Evolutionary conservation across 2,888 invertebrate genomes (phyloP).

Genomic region (Orthonychiurus folsomi): DNA sequence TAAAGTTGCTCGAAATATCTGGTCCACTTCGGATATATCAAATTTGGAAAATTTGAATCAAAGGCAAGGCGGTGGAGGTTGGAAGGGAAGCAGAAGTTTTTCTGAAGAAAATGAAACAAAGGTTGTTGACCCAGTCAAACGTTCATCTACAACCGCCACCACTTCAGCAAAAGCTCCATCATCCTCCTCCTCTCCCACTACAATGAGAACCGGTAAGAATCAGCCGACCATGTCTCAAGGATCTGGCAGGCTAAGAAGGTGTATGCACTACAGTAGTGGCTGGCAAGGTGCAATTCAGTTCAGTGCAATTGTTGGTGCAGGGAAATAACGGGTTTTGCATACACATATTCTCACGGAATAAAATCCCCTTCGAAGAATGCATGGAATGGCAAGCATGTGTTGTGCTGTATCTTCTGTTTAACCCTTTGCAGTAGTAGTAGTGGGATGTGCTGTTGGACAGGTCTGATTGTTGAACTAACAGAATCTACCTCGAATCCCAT

Average conservation of each 20-base stretch:
- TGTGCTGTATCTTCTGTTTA: background rate
- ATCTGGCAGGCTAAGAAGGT: too few species aligned
- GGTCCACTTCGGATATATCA: constrained; percentile 19
- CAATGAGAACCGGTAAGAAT: constrained; percentile 19
- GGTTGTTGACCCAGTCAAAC: constrained; percentile 34
- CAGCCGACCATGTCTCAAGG: constrained; percentile 19
- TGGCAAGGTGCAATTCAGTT: background rate
- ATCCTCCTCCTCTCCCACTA: background rate
- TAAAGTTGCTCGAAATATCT: constrained; percentile 37
- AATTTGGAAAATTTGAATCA: background rate
- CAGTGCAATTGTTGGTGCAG: background rate
- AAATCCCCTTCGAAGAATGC: background rate
- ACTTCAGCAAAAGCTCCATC: background rate
- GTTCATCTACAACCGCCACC: constrained; percentile 20
- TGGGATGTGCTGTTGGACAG: background rate
- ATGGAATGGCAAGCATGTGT: background rate
- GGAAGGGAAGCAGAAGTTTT: background rate
- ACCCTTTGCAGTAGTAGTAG: background rate
- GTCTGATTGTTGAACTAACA: background rate
- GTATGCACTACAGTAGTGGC: too few species aligned
- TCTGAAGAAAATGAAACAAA: constrained; percentile 14
- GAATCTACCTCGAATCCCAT: too few species aligned
- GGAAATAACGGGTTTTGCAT: background rate
- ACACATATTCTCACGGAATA: background rate
- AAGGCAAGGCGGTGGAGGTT: background rate